Evolutionary conservation across 2,113 vertebrate species (phyloP).

Genomic region (Willisornis vidua): DNA sequence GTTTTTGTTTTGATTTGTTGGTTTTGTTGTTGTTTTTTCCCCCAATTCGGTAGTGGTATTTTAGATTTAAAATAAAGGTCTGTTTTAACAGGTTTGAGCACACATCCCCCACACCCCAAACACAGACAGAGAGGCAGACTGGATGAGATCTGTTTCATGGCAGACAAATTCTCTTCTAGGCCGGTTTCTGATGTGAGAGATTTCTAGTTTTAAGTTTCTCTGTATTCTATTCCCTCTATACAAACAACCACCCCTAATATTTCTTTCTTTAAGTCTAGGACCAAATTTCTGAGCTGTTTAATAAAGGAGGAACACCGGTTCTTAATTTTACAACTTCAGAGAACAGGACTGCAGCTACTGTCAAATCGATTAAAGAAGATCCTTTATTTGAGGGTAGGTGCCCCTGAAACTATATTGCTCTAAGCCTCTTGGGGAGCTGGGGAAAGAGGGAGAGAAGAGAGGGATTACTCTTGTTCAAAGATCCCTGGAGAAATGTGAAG

Average conservation of each 20-base stretch:
- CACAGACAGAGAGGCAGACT: background rate
- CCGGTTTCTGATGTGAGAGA: background rate
- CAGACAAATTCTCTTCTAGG: background rate
- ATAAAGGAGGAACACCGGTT: background rate
- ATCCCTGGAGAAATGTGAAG: conserved; percentile 50
- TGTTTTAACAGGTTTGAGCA: rapidly evolving
- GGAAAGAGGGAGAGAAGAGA: background rate
- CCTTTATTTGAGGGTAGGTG: conserved; percentile 16
- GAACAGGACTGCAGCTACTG: background rate
- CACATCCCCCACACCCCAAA: too few relatives aligned
- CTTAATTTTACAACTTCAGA: background rate
- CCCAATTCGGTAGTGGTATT: background rate
- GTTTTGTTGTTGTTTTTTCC: background rate
- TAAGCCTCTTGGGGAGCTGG: conserved; percentile 5
- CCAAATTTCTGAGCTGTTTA: background rate
- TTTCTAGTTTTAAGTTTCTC: background rate
- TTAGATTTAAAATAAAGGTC: background rate
- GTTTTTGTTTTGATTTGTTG: too few relatives aligned
- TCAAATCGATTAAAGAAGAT: conserved; percentile 50
- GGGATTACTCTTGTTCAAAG: conserved; percentile 33
- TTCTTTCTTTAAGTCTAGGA: background rate
- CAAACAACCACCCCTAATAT: background rate
- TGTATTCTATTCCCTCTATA: background rate
- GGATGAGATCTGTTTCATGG: background rate
- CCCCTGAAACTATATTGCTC: conserved; percentile 44